phyloP scores from a whole-genome alignment of 2,797 vertebrate species.

The Xiphorhynchus erythropygius region DNA sequence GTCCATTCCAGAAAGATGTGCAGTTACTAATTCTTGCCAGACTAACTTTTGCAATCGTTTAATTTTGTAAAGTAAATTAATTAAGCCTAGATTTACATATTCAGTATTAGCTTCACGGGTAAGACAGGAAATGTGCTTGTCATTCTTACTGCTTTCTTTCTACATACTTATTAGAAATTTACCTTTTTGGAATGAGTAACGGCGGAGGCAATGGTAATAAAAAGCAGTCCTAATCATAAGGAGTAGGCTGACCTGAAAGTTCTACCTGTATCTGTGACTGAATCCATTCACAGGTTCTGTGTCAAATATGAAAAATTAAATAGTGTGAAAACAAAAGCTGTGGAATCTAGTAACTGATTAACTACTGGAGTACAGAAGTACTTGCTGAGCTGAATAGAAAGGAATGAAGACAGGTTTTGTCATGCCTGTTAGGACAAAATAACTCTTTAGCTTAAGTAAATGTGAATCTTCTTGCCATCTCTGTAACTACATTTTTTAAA shows the following conservation, averaged over 20 bases:
- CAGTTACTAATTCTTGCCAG: neutral
- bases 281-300: constrained; percentile 65
- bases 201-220: neutral
- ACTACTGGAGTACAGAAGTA: constrained; percentile 73
- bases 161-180: neutral
- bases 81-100: neutral
- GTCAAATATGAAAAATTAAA: constrained; percentile 69
- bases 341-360: constrained; percentile 82
- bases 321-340: constrained; percentile 74
- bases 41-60: neutral
- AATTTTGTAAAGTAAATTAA: neutral
- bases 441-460: constrained; percentile 71
- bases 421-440: constrained; percentile 80
- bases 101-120: neutral
- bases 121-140: neutral
- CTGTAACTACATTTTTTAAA: constrained; percentile 39
- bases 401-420: constrained; percentile 86
- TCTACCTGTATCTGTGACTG: neutral
- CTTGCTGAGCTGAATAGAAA: constrained; percentile 80
- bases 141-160: neutral
- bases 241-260: neutral
- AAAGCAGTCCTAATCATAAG: neutral
- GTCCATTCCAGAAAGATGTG: neutral
- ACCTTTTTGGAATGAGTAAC: neutral
- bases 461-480: constrained; percentile 53